Base-by-base conservation (phyloP, 92 coral and sea anemone genomes). In the Bergia sp. region DNA sequence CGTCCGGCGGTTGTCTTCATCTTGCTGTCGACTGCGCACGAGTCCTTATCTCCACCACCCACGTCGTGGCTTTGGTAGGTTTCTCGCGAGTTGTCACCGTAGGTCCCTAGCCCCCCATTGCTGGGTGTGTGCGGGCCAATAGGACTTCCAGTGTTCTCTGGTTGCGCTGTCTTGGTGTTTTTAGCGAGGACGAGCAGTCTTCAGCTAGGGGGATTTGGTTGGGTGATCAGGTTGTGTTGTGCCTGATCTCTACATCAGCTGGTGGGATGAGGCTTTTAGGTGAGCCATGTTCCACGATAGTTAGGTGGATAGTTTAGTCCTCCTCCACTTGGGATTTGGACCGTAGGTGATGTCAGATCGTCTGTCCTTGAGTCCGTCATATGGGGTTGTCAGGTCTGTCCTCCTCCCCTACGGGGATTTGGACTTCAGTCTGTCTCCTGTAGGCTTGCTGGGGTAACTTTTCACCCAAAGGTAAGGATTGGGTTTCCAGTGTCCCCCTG, bases 71-170 rank as follows among this genome's bases (percentile, higher is more conserved):
- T 29, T 29, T 29, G 67, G 29, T 29, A 29, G 29, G 29, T 29
- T 29, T 29, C 29, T 29, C 29, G 29, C 29, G 29, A 29, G 29
- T 29, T 29, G 29, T 29, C 29, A 29, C 29, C 29, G 29, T 29
- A 29, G 29, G 29, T 29, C 29, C 29, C 29, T 29, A 29, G 29
- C 29, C 29, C 29, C 29, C 29, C 29, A 61, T 61, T 61, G 3
- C 67, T 72, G 76, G 76, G 76, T 72, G 37, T 36, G 11, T n/a
- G 76, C 40, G 38, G 40, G 76, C 76, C 76, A 72, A 72, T 72
- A 72, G 76, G 76, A 72, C 76, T 37, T 72, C 76, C 37, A 20
- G 76, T 72, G 76, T 72, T n/a, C n/a, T 12, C 20, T n/a, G 2
- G 67, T 2, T 61, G 67, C 20, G 1, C 1, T 2, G 2, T 61